Conservation (phyloP, 2,888 invertebrate genomes). For the Patella depressa region DNA sequence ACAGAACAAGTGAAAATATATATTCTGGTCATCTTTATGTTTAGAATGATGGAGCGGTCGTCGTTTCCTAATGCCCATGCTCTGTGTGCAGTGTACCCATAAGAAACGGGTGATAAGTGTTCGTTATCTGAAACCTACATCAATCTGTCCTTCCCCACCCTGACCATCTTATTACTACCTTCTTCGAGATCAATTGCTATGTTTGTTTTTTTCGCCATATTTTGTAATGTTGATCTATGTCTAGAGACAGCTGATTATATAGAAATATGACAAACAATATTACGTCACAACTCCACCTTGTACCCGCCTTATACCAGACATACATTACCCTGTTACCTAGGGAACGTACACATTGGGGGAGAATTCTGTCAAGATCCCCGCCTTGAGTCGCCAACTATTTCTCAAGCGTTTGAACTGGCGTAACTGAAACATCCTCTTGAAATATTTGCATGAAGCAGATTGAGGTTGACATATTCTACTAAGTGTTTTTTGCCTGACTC, state of each 20-base stretch:
- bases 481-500: not conserved
- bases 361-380: slow-evolving; percentile 3
- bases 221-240: not conserved
- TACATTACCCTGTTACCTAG: not conserved
- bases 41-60: too few relatives aligned
- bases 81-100: too few relatives aligned
- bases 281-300: not conserved
- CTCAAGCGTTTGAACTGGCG: too few relatives aligned
- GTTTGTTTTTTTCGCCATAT: too few relatives aligned
- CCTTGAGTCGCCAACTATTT: not conserved
- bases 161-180: too few relatives aligned
- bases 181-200: too few relatives aligned
- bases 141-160: too few relatives aligned
- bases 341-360: not conserved
- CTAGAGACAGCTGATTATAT: not conserved
- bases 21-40: too few relatives aligned
- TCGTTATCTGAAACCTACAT: too few relatives aligned
- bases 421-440: not conserved
- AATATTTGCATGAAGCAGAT: not conserved
- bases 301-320: slow-evolving; percentile 7
- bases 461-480: not conserved
- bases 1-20: too few relatives aligned
- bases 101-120: too few relatives aligned
- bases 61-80: too few relatives aligned
- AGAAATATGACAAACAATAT: not conserved